phyloP scores from a whole-genome alignment of 1,140 invertebrate species.

The Calliphora vicina region DNA sequence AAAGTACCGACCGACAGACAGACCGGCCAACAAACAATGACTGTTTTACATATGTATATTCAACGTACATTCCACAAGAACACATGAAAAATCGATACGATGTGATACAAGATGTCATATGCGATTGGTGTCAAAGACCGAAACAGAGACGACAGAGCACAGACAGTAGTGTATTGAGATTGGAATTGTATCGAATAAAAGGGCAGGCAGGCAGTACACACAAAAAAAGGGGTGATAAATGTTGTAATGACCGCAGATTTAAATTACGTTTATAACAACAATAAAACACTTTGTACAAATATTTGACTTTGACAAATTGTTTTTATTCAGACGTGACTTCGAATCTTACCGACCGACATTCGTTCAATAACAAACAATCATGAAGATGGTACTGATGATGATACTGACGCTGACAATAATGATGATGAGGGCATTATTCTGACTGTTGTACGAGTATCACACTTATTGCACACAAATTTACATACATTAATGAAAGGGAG shows the following conservation, averaged over 20 bases:
- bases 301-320: slow-evolving; percentile 31
- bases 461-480: too few relatives aligned
- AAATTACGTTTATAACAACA: slow-evolving; percentile 29
- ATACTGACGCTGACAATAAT: too few relatives aligned
- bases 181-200: background rate
- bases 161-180: slow-evolving; percentile 5
- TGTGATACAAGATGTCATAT: background rate
- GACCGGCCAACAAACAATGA: background rate
- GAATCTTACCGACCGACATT: background rate
- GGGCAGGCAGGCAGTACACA: background rate
- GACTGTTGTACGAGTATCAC: background rate
- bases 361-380: background rate
- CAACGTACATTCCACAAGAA: too few relatives aligned
- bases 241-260: slow-evolving; percentile 31
- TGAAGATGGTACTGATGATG: background rate
- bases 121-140: slow-evolving; percentile 9
- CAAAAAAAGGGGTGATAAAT: slow-evolving; percentile 24
- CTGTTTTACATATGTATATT: background rate
- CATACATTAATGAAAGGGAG: background rate
- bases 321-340: slow-evolving; percentile 17
- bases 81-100: too few relatives aligned
- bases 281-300: slow-evolving; percentile 24
- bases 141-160: background rate
- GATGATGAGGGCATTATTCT: background rate
- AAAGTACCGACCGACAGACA: background rate